Percentiles rank a stretch among this genome's conserved stretches.
phyloP scores from a whole-genome alignment of 2,888 invertebrate species.

The Agrochola lota region DNA sequence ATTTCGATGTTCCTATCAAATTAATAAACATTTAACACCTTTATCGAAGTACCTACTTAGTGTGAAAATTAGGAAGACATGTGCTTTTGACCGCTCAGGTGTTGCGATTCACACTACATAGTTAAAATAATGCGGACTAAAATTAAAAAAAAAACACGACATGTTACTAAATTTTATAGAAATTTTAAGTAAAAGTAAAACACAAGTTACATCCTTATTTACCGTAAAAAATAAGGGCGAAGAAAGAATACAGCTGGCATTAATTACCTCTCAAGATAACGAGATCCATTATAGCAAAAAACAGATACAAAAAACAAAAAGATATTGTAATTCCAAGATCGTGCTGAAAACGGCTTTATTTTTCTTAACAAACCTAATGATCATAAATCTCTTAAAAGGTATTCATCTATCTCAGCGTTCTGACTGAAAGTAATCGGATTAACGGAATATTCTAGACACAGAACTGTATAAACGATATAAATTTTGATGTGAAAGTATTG shows the following conservation, averaged over 20 bases:
- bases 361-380: constrained; percentile 50
- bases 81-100: no score
- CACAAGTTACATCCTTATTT: constrained; percentile 4
- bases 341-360: constrained; percentile 43
- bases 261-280: constrained; percentile 51
- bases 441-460: constrained; percentile 39
- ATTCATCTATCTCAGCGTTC: constrained; percentile 32
- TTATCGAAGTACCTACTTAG: not conserved
- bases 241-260: constrained; percentile 44
- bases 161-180: no score
- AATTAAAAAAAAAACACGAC: not conserved
- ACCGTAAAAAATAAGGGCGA: constrained; percentile 7
- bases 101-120: no score
- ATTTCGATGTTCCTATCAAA: not conserved
- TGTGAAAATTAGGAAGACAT: not conserved
- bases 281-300: constrained; percentile 33
- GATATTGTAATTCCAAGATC: constrained; percentile 23
- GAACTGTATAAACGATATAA: constrained; percentile 43
- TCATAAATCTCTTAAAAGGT: constrained; percentile 55
- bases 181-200: constrained; percentile 14
- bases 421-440: constrained; percentile 50
- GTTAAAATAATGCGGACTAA: not conserved
- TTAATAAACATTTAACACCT: not conserved
- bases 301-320: constrained; percentile 37
- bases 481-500: constrained; percentile 46